phyloP scores from a whole-genome alignment of 2,888 invertebrate genomes.

The Eudemis profundana region DNA sequence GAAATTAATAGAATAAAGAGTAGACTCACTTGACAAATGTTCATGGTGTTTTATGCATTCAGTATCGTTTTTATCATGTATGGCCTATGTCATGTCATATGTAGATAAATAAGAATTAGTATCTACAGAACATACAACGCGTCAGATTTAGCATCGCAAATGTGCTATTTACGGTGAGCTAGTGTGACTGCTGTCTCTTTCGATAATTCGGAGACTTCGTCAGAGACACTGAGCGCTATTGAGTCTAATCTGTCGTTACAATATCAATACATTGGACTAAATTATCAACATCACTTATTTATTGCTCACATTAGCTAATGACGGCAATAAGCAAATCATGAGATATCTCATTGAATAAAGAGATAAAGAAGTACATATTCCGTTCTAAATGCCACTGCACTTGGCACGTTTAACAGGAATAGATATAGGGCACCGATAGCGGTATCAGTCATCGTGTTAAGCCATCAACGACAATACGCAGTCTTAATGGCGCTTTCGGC shows the following conservation, averaged over 20 bases:
- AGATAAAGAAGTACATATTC: neutral
- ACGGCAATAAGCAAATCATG: neutral
- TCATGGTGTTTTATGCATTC: no score
- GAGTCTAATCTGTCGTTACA: neutral
- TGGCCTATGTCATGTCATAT: neutral
- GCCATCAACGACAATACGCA: constrained; percentile 1
- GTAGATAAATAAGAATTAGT: constrained; percentile 18
- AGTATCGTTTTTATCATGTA: no score
- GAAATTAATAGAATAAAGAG: neutral
- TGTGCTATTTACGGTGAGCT: constrained; percentile 46
- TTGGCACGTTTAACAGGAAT: constrained; percentile 23
- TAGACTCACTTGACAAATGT: no score
- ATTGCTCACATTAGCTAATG: constrained; percentile 14
- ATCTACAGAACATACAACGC: constrained; percentile 10
- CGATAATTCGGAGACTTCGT: constrained; percentile 4
- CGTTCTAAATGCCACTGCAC: constrained; percentile 24
- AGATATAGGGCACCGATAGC: constrained; percentile 33
- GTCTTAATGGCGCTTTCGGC: neutral
- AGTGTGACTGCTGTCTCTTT: constrained; percentile 15
- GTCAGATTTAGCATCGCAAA: constrained; percentile 27
- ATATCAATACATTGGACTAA: neutral
- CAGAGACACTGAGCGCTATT: neutral
- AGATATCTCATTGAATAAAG: neutral
- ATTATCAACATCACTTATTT: neutral
- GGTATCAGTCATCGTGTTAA: constrained; percentile 24